Conservation (phyloP, 2,888 invertebrate species). For the Adineta ricciae region DNA sequence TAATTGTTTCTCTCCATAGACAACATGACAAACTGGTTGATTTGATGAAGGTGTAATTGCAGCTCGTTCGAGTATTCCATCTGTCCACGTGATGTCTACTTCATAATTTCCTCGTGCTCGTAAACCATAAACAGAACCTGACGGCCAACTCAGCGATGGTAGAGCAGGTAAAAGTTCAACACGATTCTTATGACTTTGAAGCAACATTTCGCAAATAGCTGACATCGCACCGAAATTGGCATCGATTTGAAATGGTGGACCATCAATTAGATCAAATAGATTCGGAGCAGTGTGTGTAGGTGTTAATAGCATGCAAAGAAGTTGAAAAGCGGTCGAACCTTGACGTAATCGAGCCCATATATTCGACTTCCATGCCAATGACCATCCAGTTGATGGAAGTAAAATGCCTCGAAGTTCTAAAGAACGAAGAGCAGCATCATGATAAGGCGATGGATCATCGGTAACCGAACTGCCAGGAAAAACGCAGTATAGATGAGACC, state of each 20-base stretch:
- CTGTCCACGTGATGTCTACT: neutral
- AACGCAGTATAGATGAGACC: neutral
- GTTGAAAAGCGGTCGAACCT: neutral
- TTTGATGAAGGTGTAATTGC: neutral
- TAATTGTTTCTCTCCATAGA: neutral
- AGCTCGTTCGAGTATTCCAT: neutral
- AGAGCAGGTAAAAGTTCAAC: slow-evolving; percentile 5
- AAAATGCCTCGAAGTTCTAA: neutral
- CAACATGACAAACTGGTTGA: neutral
- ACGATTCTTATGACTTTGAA: neutral
- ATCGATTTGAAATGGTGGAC: slow-evolving; percentile 3
- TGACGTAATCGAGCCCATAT: neutral
- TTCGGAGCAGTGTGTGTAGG: neutral
- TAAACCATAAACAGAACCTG: neutral
- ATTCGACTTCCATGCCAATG: neutral
- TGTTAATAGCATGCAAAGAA: neutral
- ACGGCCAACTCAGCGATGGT: neutral
- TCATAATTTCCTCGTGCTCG: slow-evolving; percentile 9
- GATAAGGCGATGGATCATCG: neutral
- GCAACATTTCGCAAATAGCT: neutral
- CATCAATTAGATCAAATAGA: slow-evolving; percentile 3
- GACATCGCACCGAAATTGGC: neutral
- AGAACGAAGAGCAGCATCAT: neutral
- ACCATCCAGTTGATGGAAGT: neutral
- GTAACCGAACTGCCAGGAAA: neutral